These are phyloP conservation scores for Lasiurus cinereus DNA, from an alignment of 2,113 vertebrate species.

Conservation along the genomic window DNA sequence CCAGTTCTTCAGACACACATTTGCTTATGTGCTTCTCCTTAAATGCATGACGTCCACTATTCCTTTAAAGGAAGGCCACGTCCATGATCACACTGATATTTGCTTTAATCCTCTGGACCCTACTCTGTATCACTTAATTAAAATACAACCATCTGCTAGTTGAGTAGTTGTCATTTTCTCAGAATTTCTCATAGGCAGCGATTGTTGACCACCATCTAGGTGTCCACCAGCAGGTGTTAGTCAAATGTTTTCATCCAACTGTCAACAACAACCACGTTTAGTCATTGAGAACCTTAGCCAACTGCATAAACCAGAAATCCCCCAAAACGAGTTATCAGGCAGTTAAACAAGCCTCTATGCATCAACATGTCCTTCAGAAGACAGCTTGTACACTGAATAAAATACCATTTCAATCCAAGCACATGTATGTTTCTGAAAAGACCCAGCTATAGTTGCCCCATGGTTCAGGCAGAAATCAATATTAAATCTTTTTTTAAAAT, in stretches of 20 bases:
- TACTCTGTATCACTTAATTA: not conserved
- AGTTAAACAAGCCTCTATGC: not conserved
- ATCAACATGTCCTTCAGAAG: slow-evolving; percentile 18
- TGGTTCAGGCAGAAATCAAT: not conserved
- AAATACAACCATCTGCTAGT: not conserved
- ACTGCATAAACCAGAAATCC: not conserved
- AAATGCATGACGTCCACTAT: not conserved
- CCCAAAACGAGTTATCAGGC: not conserved
- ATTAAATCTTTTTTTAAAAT: not conserved
- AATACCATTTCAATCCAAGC: not conserved
- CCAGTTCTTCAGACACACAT: not conserved
- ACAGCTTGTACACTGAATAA: not conserved
- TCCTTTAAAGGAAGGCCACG: not conserved
- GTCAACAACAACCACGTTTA: slow-evolving; percentile 24
- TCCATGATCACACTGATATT: not conserved
- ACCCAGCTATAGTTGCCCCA: not conserved
- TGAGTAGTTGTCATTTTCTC: slow-evolving; percentile 32
- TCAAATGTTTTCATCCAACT: not conserved
- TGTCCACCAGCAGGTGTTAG: not conserved
- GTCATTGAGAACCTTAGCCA: not conserved
- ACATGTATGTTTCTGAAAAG: not conserved
- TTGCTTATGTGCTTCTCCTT: not conserved
- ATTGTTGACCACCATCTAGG: not conserved
- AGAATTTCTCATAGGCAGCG: not conserved
- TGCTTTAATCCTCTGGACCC: not conserved